Evolutionary conservation across 1,140 invertebrate species (phyloP), one percentile per base, ranked within the genome.

Genomic region (Branchinecta lindahli): DNA sequence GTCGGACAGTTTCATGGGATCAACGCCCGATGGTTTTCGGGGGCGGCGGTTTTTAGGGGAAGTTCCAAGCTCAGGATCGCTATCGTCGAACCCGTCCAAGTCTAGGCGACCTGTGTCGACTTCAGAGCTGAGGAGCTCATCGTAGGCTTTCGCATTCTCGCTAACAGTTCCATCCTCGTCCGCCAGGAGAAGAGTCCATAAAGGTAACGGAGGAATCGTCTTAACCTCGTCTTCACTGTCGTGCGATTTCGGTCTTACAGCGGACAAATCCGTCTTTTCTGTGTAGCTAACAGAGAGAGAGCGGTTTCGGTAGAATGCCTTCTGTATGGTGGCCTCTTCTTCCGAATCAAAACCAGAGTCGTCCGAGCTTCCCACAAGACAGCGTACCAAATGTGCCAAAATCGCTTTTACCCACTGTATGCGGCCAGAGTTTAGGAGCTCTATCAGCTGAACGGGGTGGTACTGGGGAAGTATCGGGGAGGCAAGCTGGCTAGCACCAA

Each of bases 381-480:
- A 81, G n/a, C 83, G 85, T 12, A 98, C 92, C 52, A 99, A 82
- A 84, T 99, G 96, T 4, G 93, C 88, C 47, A 99, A 81, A 71
- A 99, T 99, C 0, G 96, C 95, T 79, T 98, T 98, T 0, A 99
- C 96, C 85, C 94, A 92, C 75, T 91, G 82, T 46, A 96, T 96
- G 82, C 98, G 98, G 6, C 97, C 97, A 70, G 94, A 97, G 80
- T 98, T 98, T 0, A 99, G 81, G n/a, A 99, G 80, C 78, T 99
- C 96, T 89, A 98, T 97, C 5, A 99, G 80, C 76, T 98, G 95
- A 77, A 97, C 96, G 0, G 96, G 96, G 83, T 99, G 97, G 80
- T 99, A 99, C 76, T 99, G 97, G 0, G 97, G 96, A 71, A 99
- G 79, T n/a, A 98, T 94, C 0, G 96, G 96, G 77, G 92, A 94